These are phyloP conservation scores for Ranitomeya imitator DNA, from an alignment of 2,113 vertebrate species.

Conservation along the genomic window DNA sequence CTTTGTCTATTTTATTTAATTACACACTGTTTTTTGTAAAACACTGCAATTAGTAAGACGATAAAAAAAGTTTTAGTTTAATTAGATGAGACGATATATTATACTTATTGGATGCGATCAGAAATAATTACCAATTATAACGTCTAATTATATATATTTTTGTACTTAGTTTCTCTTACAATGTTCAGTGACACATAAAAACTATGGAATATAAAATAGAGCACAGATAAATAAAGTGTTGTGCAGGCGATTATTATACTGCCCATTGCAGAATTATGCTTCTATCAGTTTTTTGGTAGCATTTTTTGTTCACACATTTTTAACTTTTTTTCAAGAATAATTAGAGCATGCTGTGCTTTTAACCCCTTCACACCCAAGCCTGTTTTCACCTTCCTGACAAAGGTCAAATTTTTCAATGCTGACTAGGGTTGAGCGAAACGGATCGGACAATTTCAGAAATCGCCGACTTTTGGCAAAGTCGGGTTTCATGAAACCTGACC, in stretches of 20 bases:
- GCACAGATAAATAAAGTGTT: background rate
- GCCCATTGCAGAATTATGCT: background rate
- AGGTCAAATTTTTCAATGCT: too few relatives aligned
- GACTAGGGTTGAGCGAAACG: too few relatives aligned
- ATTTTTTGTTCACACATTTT: too few relatives aligned
- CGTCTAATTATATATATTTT: constrained; percentile 52
- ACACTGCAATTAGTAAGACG: constrained; percentile 51
- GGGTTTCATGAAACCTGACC: too few relatives aligned
- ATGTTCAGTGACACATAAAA: constrained; percentile 46
- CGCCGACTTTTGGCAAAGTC: too few relatives aligned
- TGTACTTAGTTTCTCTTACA: constrained; percentile 41
- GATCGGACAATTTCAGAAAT: too few relatives aligned
- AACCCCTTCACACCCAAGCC: too few relatives aligned
- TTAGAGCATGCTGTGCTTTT: too few relatives aligned
- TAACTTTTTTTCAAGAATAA: too few relatives aligned
- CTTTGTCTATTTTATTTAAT: constrained; percentile 57
- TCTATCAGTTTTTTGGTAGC: too few relatives aligned
- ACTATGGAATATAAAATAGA: background rate
- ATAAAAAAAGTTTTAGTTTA: constrained; percentile 49
- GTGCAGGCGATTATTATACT: constrained; percentile 24
- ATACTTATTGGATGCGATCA: constrained; percentile 41
- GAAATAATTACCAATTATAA: constrained; percentile 53
- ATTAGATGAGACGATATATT: constrained; percentile 48
- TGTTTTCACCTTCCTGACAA: too few relatives aligned
- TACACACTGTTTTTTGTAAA: constrained; percentile 54